phyloP scores from a whole-genome alignment of 2,888 invertebrate species.

The Biston stratarius region DNA sequence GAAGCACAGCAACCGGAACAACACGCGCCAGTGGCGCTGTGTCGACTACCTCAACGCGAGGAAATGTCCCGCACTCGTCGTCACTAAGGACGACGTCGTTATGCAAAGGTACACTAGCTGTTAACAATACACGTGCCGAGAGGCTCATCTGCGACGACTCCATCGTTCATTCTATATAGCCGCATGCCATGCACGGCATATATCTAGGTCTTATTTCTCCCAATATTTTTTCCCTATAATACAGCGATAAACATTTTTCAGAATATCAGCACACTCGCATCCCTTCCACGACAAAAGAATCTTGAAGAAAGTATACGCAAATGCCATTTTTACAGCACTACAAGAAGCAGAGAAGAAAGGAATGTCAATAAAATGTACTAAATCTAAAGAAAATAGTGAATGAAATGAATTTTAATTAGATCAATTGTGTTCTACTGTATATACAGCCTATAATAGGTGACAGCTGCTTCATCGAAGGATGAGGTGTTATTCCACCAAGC shows the following conservation, averaged over 20 bases:
- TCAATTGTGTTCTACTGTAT: not conserved
- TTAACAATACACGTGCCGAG: too few species aligned
- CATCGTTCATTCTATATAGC: too few species aligned
- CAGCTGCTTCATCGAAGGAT: too few species aligned
- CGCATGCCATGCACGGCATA: too few species aligned
- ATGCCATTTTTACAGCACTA: conserved; percentile 67
- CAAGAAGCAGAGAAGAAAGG: conserved; percentile 66
- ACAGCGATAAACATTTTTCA: conserved; percentile 46
- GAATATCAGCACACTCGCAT: conserved; percentile 71
- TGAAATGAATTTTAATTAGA: not conserved
- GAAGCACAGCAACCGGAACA: conserved; percentile 69
- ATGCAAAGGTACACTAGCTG: conserved; percentile 38
- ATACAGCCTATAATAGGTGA: not conserved
- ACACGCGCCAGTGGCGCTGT: conserved; percentile 76
- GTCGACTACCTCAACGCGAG: conserved; percentile 69
- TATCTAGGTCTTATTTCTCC: too few species aligned
- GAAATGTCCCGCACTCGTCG: conserved; percentile 74
- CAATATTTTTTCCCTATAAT: not conserved
- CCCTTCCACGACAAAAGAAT: conserved; percentile 74
- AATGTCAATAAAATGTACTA: conserved; percentile 34
- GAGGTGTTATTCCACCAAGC: too few species aligned
- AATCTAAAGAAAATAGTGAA: conserved; percentile 29
- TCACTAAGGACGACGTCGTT: conserved; percentile 69
- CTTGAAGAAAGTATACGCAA: conserved; percentile 67
- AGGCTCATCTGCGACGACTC: too few species aligned